phyloP scores from a whole-genome alignment of 2,888 invertebrate species.

The Cylindroiulus punctatus region DNA sequence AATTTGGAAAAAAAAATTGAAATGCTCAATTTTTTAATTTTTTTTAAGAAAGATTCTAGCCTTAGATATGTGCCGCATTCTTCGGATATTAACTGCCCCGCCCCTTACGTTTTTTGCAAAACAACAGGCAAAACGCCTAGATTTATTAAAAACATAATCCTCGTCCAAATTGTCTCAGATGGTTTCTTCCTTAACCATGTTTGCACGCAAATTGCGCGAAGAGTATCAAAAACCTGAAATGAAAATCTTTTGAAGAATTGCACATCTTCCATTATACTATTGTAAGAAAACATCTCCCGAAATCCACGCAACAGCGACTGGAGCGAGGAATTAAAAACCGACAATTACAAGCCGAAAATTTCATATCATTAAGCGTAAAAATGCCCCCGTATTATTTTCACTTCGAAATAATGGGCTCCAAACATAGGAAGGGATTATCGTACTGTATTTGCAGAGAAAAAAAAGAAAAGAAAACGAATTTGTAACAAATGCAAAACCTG shows the following conservation, averaged over 20 bases:
- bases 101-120: not conserved
- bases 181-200: not conserved
- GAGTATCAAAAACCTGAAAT: not conserved
- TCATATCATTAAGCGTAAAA: constrained; percentile 51
- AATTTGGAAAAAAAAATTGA: not conserved
- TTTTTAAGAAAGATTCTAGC: too few species aligned
- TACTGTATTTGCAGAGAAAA: not conserved
- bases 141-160: not conserved
- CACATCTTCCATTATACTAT: not conserved
- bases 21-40: not conserved
- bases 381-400: constrained; percentile 50
- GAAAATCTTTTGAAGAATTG: not conserved
- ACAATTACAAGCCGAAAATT: constrained; percentile 49
- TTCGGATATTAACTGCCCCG: not conserved
- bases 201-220: constrained; percentile 13
- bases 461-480: constrained; percentile 37
- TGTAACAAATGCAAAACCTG: constrained; percentile 36
- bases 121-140: not conserved
- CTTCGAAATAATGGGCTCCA: not conserved
- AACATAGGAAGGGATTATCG: not conserved
- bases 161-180: not conserved
- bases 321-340: constrained; percentile 7
- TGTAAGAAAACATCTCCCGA: not conserved
- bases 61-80: not conserved
- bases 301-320: constrained; percentile 42